phyloP scores from a whole-genome alignment of 2,797 vertebrate genomes.

The Sus cebifrons region DNA sequence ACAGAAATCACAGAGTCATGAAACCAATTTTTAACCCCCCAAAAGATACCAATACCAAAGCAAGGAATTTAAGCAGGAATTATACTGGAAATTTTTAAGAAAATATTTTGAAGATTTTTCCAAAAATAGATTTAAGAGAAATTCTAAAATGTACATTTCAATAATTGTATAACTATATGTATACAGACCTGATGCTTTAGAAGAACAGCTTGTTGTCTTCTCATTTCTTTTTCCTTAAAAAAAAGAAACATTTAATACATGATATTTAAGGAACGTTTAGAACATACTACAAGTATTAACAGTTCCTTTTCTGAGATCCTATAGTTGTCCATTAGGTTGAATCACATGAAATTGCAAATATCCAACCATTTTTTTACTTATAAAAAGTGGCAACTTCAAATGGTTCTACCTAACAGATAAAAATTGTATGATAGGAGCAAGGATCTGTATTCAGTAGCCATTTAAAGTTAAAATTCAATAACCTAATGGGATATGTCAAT shows the following conservation, averaged over 20 bases:
- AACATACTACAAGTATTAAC: conserved; percentile 48
- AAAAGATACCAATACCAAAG: conserved; percentile 94
- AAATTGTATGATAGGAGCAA: not conserved
- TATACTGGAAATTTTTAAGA: conserved; percentile 82
- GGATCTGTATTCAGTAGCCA: not conserved
- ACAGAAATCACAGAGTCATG: conserved; percentile 96
- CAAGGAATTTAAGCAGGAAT: conserved; percentile 90
- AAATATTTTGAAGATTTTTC: conserved; percentile 77
- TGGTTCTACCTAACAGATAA: not conserved
- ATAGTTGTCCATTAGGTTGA: conserved; percentile 44
- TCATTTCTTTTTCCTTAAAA: conserved; percentile 97
- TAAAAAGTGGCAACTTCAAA: conserved; percentile 34
- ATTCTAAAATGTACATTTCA: conserved; percentile 73
- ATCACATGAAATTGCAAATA: conserved; percentile 49
- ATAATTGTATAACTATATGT: not conserved
- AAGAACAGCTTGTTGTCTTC: conserved; percentile 96
- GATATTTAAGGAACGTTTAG: conserved; percentile 58
- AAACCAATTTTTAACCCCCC: conserved; percentile 92
- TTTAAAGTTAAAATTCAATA: conserved; percentile 65
- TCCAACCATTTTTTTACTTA: conserved; percentile 38
- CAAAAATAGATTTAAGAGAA: conserved; percentile 71
- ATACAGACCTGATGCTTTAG: conserved; percentile 97
- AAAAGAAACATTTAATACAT: conserved; percentile 82
- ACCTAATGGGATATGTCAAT: conserved; percentile 17
- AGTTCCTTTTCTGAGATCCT: conserved; percentile 18